A percentile compares a stretch with the other conserved stretches of the same genome.
These are phyloP conservation scores for Drosophila austrosaltans DNA, from an alignment of 2,888 invertebrate genomes.

Conservation along the genomic window DNA sequence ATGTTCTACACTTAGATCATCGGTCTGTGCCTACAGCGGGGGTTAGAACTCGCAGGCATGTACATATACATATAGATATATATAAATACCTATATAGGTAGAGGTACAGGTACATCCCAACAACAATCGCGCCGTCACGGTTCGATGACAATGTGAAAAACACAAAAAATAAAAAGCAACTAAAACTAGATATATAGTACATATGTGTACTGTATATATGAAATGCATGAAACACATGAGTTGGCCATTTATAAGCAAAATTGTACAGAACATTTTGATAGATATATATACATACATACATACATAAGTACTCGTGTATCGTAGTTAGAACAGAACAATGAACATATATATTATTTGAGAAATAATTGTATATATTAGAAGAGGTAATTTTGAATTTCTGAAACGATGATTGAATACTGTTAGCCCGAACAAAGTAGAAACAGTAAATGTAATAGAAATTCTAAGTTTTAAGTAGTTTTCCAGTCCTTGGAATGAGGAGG, in stretches of 20 bases:
- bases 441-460: no score
- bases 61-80: conserved; percentile 19
- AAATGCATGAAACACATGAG: conserved; percentile 37
- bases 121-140: conserved; percentile 64
- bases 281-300: conserved; percentile 10
- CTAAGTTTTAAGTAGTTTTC: no score
- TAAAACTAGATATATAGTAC: conserved; percentile 30
- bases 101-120: conserved; percentile 64
- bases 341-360: conserved; percentile 26
- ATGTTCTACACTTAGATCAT: conserved; percentile 76
- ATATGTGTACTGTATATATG: conserved; percentile 39
- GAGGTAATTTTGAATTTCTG: background rate
- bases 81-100: background rate
- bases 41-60: conserved; percentile 48
- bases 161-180: conserved; percentile 23
- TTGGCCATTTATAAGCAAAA: conserved; percentile 30
- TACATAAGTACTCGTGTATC: conserved; percentile 9
- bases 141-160: conserved; percentile 70
- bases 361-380: conserved; percentile 17
- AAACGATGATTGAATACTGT: background rate
- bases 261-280: conserved; percentile 26
- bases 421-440: no score
- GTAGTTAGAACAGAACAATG: conserved; percentile 35
- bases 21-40: conserved; percentile 50
- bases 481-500: no score